Evolutionary conservation across 1,140 invertebrate genomes (phyloP).

Genomic region (Drosophila sturtevanti): DNA sequence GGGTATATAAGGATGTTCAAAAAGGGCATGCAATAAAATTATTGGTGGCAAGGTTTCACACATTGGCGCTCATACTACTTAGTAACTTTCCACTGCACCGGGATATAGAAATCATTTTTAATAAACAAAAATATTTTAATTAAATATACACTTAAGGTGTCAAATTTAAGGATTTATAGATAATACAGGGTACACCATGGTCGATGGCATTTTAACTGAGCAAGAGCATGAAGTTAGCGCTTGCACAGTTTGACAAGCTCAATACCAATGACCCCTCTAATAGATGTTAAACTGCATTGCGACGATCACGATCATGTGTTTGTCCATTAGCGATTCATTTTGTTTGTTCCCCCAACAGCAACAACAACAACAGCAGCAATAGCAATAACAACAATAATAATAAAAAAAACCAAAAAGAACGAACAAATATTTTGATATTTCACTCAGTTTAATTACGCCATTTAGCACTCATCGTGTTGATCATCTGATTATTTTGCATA

Average conservation of each 20-base stretch:
- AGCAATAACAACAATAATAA: not conserved
- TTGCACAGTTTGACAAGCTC: constrained; percentile 41
- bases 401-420: constrained; percentile 9
- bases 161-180: no score
- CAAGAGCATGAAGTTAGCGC: not conserved
- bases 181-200: no score
- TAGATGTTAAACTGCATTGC: constrained; percentile 26
- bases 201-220: no score
- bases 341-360: not conserved
- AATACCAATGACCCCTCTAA: constrained; percentile 44
- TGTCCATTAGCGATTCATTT: constrained; percentile 22
- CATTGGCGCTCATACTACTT: no score
- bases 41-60: no score
- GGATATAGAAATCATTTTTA: no score
- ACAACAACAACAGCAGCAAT: constrained; percentile 1
- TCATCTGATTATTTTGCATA: constrained; percentile 46
- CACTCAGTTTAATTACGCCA: constrained; percentile 45
- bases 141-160: no score
- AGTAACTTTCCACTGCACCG: no score
- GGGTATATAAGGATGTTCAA: not conserved
- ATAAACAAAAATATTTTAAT: no score
- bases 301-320: constrained; percentile 39
- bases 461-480: constrained; percentile 12
- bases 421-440: constrained; percentile 36
- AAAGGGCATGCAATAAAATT: no score